Conservation (phyloP, 2,888 invertebrate genomes). For the Didymodactylos carnosus region DNA sequence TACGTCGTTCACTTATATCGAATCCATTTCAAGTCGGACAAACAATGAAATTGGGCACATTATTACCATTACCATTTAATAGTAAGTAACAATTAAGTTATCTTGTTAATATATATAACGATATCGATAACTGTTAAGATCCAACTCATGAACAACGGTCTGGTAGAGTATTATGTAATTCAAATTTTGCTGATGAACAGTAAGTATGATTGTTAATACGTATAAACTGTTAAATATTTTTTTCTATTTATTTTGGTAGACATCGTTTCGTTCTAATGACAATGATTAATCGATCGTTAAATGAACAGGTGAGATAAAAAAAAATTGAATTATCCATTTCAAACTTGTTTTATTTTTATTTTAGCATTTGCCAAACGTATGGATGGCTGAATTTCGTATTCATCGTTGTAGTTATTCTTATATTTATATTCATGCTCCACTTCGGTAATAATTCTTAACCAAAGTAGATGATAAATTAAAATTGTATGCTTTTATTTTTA, state of each 20-base stretch:
- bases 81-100: background rate
- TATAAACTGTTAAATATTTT: background rate
- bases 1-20: background rate
- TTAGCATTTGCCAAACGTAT: background rate
- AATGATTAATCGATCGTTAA: constrained; percentile 1
- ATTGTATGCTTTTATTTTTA: background rate
- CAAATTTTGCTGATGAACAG: background rate
- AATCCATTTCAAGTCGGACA: constrained; percentile 1
- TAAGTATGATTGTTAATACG: background rate
- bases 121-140: background rate
- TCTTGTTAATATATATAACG: background rate
- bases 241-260: too few species aligned
- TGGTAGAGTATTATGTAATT: background rate
- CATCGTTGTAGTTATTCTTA: constrained; percentile 31
- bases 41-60: background rate
- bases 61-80: background rate
- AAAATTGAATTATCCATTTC: too few species aligned
- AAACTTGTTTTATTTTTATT: background rate
- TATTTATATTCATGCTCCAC: constrained; percentile 30
- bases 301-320: background rate
- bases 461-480: background rate
- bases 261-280: background rate
- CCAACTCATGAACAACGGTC: background rate
- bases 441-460: constrained; percentile 27
- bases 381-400: constrained; percentile 27